Conservation (phyloP, 1,140 invertebrate species). For the Megathymus violae region DNA sequence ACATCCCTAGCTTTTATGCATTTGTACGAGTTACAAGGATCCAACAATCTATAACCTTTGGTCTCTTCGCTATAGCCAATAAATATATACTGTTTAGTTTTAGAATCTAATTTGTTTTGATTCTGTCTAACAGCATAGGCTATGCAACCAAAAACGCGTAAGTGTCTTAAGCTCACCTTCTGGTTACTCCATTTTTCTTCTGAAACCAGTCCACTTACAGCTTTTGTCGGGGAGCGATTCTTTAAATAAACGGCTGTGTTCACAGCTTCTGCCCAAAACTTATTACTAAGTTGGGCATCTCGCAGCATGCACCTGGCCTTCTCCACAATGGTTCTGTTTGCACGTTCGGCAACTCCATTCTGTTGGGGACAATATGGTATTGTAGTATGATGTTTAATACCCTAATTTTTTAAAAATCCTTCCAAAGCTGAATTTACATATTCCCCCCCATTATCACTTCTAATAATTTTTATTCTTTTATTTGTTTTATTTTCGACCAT, state of each 20-base stretch:
- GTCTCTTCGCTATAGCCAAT: too few species aligned
- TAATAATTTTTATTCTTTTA: conserved; percentile 11
- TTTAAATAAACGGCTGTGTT: conserved; percentile 33
- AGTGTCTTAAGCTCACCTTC: too few species aligned
- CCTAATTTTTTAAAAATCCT: conserved; percentile 9
- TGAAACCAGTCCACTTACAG: conserved; percentile 42
- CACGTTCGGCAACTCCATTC: conserved; percentile 35
- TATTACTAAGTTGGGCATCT: conserved; percentile 6
- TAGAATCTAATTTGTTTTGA: too few species aligned
- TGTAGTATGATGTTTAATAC: conserved; percentile 34
- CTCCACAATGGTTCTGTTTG: conserved; percentile 23
- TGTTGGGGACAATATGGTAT: conserved; percentile 25
- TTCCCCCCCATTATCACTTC: conserved; percentile 31
- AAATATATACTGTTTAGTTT: too few species aligned
- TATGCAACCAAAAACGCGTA: too few species aligned
- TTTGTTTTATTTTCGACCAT: conserved; percentile 37
- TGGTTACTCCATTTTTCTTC: too few species aligned
- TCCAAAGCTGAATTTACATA: conserved; percentile 19
- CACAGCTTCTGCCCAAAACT: conserved; percentile 29
- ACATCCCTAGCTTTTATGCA: too few species aligned
- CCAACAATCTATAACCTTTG: too few species aligned
- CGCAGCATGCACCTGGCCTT: conserved; percentile 18
- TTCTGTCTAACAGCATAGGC: too few species aligned
- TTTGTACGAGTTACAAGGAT: too few species aligned
- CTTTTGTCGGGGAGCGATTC: conserved; percentile 32